These are phyloP conservation scores for Platichthys stellatus DNA, from an alignment of 2,113 vertebrate genomes.

Conservation along the genomic window DNA sequence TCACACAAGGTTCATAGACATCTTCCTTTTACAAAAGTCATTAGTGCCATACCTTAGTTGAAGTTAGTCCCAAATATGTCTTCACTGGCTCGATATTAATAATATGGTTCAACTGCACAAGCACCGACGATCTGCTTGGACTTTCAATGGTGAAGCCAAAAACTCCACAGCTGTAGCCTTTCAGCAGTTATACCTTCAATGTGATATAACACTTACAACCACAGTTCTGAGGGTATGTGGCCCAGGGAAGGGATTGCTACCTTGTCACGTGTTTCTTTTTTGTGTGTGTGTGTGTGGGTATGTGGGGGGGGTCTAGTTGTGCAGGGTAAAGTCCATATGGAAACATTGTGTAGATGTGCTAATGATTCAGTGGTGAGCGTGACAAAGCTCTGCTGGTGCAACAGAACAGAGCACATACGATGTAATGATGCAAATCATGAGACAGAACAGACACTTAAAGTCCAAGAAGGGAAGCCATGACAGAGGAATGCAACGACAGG, in stretches of 20 bases:
- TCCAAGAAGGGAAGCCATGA: not conserved
- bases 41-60: not conserved
- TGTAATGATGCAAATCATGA: not conserved
- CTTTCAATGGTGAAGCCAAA: not conserved
- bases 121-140: not conserved
- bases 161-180: slow-evolving; percentile 1
- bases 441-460: not conserved
- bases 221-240: slow-evolving; percentile 3
- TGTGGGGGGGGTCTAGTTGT: not conserved
- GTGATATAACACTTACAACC: not conserved
- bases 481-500: slow-evolving; percentile 21
- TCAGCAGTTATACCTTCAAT: not conserved
- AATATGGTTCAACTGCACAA: not conserved
- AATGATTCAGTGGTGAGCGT: slow-evolving; percentile 4
- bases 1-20: not conserved
- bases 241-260: not conserved
- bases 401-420: not conserved
- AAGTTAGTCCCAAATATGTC: not conserved
- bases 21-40: not conserved
- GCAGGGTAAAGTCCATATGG: slow-evolving; percentile 44
- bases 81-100: not conserved
- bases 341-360: slow-evolving; percentile 11
- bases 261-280: slow-evolving; percentile 19
- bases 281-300: not conserved
- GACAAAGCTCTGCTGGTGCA: not conserved